phyloP scores from a whole-genome alignment of 2,888 invertebrate genomes.

The Drosophila prolongata region DNA sequence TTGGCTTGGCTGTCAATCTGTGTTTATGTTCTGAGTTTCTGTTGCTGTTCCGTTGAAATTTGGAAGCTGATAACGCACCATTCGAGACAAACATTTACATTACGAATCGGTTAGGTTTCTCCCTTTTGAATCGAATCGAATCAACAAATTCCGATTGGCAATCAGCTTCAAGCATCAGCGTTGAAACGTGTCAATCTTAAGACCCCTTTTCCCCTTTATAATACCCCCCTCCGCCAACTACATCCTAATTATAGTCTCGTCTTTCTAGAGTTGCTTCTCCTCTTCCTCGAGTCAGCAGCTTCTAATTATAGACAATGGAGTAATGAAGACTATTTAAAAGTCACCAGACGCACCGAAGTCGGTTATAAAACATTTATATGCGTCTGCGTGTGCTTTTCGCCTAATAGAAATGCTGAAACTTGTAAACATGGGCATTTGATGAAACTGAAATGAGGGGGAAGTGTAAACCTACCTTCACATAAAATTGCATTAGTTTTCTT shows the following conservation, averaged over 20 bases:
- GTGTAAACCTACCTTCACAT: constrained; percentile 46
- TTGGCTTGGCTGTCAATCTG: constrained; percentile 20
- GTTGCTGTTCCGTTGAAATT: constrained; percentile 28
- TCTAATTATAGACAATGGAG: constrained; percentile 64
- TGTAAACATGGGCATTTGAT: constrained; percentile 49
- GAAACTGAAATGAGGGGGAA: not conserved
- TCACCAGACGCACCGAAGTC: constrained; percentile 55
- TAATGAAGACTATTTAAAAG: constrained; percentile 70
- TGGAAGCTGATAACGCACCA: constrained; percentile 49
- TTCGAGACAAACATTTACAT: constrained; percentile 22
- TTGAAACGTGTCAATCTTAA: constrained; percentile 35
- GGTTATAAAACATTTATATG: constrained; percentile 68
- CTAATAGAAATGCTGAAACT: constrained; percentile 67
- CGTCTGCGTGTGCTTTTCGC: constrained; percentile 33
- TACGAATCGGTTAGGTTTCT: constrained; percentile 8
- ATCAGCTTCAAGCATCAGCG: constrained; percentile 30
- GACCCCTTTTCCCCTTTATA: not conserved
- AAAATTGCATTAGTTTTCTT: constrained; percentile 47
- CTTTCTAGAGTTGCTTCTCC: constrained; percentile 14
- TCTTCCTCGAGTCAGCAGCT: constrained; percentile 22
- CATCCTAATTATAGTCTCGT: constrained; percentile 32
- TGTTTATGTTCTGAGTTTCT: constrained; percentile 25
- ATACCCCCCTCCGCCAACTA: not conserved
- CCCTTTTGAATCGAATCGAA: constrained; percentile 7
- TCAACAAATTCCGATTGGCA: constrained; percentile 41